These are phyloP conservation scores for Drosophila sp. DNA, from an alignment of 1,140 invertebrate species.

Conservation along the genomic window DNA sequence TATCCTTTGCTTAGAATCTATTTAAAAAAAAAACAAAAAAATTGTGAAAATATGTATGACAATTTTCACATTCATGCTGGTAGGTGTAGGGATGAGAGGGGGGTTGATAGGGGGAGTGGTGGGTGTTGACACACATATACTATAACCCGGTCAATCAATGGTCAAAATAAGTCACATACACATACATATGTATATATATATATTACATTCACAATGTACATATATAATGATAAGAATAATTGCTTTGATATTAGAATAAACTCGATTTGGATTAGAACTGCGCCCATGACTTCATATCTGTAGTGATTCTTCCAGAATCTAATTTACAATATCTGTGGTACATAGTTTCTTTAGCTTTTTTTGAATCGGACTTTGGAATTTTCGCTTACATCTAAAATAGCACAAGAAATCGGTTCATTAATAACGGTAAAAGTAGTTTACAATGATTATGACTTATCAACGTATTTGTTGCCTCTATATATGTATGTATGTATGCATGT, in stretches of 20 bases:
- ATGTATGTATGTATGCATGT: background rate
- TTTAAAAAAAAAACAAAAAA: conserved; percentile 49
- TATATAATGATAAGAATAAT: background rate
- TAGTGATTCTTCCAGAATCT: too few relatives aligned
- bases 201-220: background rate
- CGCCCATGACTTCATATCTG: too few relatives aligned
- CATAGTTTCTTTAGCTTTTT: too few relatives aligned
- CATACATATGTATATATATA: background rate
- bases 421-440: background rate
- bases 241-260: background rate
- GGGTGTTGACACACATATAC: conserved; percentile 1
- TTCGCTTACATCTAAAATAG: conserved; percentile 1
- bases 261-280: background rate
- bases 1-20: conserved; percentile 43
- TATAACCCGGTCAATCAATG: conserved; percentile 7
- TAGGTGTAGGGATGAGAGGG: background rate
- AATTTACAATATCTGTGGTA: too few relatives aligned
- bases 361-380: background rate
- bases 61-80: conserved; percentile 64
- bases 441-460: background rate
- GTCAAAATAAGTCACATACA: background rate
- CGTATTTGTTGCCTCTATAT: background rate
- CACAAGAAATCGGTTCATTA: background rate
- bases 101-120: background rate
- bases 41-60: conserved; percentile 14